Evolutionary conservation across 2,113 vertebrate species (phyloP), one percentile per base, ranked within the genome.

Genomic region (Carassius carassius): DNA sequence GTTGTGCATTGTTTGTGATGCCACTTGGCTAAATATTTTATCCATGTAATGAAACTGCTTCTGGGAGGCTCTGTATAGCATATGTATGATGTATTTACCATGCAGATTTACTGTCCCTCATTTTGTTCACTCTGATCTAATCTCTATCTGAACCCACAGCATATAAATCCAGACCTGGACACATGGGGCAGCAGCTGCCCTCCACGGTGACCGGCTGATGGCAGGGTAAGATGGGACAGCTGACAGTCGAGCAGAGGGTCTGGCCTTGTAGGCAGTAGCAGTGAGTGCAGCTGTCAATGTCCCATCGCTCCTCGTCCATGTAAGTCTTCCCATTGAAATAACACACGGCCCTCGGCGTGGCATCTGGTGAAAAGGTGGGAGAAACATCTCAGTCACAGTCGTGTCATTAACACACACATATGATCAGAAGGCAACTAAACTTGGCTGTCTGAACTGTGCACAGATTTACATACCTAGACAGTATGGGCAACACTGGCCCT

Each of bases 261-360:
- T 97, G 96, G n/a, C 96, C 96, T 89, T 96, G 96, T 85, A 97
- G 93, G 90, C 96, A 97, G 91, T 97, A 97, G 92, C 96, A 97
- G 90, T 97, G 96, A 0, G 96, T 97, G 90, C 96, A 97, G 93
- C 96, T 96, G 92, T 97, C 96, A 0, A 97, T 96, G 88, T 97
- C 96, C 96, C 96, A 97, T 60, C 96, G 94, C 8, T 97, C 96
- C 90, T 97, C 96, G 7, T 97, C 96, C 0, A 94, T 94, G 0
- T 96, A 97, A 0, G 94, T 95, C 88, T 96, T 96, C 4, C 96
- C 96, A 9, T 94, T 94, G 91, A 97, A 97, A 91, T 95, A 95
- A 89, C 96, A 97, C 58, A 96, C 95, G 10, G 92, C 95, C 76
- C 95, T 96, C 1, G 95, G 90, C 77, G 94, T 94, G 69, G 96